These are phyloP conservation scores for Arge pagana DNA, from an alignment of 2,888 invertebrate species.

Conservation along the genomic window DNA sequence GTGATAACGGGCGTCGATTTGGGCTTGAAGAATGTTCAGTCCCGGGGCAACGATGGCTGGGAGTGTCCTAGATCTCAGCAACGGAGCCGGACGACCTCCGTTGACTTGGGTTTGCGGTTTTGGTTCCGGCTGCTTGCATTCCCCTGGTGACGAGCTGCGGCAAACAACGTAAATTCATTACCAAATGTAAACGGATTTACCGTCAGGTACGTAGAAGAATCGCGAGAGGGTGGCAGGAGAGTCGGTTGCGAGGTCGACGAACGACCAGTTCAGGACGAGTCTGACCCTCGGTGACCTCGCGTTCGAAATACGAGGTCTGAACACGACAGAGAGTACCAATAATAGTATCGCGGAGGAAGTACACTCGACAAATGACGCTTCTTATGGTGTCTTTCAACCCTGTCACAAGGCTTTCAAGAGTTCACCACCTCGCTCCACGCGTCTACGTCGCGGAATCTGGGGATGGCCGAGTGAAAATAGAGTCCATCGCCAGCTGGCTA, in stretches of 20 bases:
- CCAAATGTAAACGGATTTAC: too few species aligned
- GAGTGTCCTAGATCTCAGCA: constrained; percentile 81
- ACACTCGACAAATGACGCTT: constrained; percentile 3
- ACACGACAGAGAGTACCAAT: constrained; percentile 3
- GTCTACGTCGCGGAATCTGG: too few species aligned
- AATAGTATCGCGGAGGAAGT: constrained; percentile 10
- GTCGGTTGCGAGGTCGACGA: constrained; percentile 1
- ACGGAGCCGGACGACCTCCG: constrained; percentile 68
- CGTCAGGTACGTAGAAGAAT: too few species aligned
- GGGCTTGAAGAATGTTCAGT: constrained; percentile 79
- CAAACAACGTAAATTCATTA: too few species aligned
- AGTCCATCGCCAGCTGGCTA: too few species aligned
- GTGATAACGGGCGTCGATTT: constrained; percentile 73
- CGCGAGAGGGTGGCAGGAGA: too few species aligned
- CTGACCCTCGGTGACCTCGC: constrained; percentile 11
- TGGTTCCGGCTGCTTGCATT: constrained; percentile 46
- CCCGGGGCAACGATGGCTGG: constrained; percentile 89
- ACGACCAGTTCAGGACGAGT: neutral
- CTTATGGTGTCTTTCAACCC: constrained; percentile 11
- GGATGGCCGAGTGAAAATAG: too few species aligned
- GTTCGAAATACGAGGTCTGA: constrained; percentile 4
- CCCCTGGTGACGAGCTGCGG: constrained; percentile 40
- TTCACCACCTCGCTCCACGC: neutral
- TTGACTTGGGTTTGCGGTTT: constrained; percentile 50
- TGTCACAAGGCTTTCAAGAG: constrained; percentile 6